Percentiles rank a stretch among this genome's conserved stretches.
Conservation (phyloP, 2,113 vertebrate species). For the Jacana jacana region DNA sequence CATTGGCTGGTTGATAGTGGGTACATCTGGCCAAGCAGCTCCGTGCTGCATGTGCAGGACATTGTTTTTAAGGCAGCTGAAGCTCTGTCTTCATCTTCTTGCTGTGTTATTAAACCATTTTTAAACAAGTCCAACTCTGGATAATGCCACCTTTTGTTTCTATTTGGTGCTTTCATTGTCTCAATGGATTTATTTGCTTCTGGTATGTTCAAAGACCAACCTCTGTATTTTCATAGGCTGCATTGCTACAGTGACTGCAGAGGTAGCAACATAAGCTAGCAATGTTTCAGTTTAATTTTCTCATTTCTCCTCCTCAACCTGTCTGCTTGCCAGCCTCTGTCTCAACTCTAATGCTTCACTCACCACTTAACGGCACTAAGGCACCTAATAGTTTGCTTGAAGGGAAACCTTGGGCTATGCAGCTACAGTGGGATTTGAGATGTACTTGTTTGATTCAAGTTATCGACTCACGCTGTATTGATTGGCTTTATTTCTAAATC, state of each 20-base stretch:
- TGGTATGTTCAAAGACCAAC: background rate
- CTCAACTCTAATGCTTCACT: background rate
- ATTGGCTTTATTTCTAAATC: background rate
- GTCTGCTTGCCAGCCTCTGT: background rate
- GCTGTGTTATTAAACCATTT: background rate
- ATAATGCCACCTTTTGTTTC: background rate
- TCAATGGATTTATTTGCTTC: background rate
- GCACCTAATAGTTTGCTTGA: background rate
- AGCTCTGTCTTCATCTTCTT: background rate
- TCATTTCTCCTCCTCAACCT: background rate
- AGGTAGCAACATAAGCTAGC: background rate
- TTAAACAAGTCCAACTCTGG: background rate
- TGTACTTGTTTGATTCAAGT: background rate
- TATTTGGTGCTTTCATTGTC: background rate
- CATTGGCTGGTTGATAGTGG: background rate
- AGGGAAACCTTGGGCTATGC: background rate
- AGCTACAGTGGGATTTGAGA: background rate
- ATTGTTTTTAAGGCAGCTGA: background rate
- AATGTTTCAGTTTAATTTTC: background rate
- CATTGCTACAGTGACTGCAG: background rate
- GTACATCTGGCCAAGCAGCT: background rate
- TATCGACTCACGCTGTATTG: fast-evolving
- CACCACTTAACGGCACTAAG: background rate
- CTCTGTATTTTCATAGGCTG: fast-evolving
- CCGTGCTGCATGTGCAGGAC: background rate